Evolutionary conservation across 2,888 invertebrate species (phyloP), one percentile per base, ranked within the genome.

Genomic region (Hemistola chrysoprasaria): DNA sequence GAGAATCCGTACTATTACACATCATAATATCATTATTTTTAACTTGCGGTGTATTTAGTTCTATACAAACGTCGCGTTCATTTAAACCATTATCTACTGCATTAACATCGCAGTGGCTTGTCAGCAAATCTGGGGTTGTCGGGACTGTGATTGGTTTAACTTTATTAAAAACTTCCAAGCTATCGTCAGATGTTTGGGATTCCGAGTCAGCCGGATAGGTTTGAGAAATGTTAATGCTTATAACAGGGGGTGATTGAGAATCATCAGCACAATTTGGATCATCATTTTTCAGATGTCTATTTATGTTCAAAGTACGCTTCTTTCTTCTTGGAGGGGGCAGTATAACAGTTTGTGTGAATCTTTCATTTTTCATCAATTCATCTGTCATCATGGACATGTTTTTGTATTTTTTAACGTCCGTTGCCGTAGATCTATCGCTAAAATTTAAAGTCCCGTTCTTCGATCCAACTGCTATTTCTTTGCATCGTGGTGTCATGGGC

Each of bases 201-300:
- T 85, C 88, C 22, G 81, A 75, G 44, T 87, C 87, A 5, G 65
- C 67, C 11, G 80, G 63, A 64, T 88, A 91, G 31, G 87, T 78
- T 50, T 91, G 91, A 1, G 91, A 90, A 52, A 92, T 91, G 56
- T 91, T 92, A 38, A 92, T 92, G 50, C 90, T 91, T 26, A 92
- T 90, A 1, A 91, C 74, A 24, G 90, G 85, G 7, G 89, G 70
- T 29, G 75, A 16, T 16, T 16, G 16, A 16, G 16, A 65, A 48
- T 47, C 64, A 24, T 89, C 85, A 45, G 77, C 64, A 22, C 47
- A 50, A 40, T 56, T 21, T 5, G 20, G 33, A 21, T 41, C 38
- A 27, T 48, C 61, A 21, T 70, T 59, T 4, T 53, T 59, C 5
- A 53, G 45, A 41, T 67, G 58, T 40, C 56, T 53, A 25, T 21